These are phyloP conservation scores for Antheraea assamensis DNA, from an alignment of 2,888 invertebrate genomes.

Conservation along the genomic window DNA sequence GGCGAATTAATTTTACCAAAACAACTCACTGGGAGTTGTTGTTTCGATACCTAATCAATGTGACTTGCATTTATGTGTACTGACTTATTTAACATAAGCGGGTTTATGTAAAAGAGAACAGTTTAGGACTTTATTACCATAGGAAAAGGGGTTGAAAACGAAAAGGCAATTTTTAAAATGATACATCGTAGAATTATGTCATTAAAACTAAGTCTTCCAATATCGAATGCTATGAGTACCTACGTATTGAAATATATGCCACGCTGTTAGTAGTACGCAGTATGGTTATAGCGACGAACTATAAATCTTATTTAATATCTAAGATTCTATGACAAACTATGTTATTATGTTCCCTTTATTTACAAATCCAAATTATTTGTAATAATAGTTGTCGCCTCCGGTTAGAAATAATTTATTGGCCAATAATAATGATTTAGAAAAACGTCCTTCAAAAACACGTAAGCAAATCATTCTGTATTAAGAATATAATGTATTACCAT, in stretches of 20 bases:
- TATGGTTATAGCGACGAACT: neutral
- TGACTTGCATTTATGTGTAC: slow-evolving; percentile 20
- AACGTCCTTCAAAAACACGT: neutral
- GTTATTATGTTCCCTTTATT: neutral
- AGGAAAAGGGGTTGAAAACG: neutral
- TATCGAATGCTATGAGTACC: too few relatives aligned
- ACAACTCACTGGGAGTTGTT: slow-evolving; percentile 14
- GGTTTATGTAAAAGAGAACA: neutral
- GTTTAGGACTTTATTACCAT: neutral
- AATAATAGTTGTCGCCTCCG: slow-evolving; percentile 4
- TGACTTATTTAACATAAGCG: slow-evolving; percentile 4
- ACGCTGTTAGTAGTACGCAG: neutral
- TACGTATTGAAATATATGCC: too few relatives aligned
- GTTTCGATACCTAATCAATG: slow-evolving; percentile 26
- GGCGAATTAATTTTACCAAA: neutral
- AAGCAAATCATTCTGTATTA: neutral
- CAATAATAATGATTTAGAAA: slow-evolving; percentile 4
- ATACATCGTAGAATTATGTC: neutral
- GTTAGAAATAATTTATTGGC: neutral
- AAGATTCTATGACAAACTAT: neutral
- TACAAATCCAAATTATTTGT: neutral
- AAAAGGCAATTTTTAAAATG: neutral
- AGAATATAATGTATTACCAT: neutral
- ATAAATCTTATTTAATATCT: neutral
- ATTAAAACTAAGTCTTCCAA: neutral